phyloP scores from a whole-genome alignment of 2,888 invertebrate genomes.

The Aromia moschata region DNA sequence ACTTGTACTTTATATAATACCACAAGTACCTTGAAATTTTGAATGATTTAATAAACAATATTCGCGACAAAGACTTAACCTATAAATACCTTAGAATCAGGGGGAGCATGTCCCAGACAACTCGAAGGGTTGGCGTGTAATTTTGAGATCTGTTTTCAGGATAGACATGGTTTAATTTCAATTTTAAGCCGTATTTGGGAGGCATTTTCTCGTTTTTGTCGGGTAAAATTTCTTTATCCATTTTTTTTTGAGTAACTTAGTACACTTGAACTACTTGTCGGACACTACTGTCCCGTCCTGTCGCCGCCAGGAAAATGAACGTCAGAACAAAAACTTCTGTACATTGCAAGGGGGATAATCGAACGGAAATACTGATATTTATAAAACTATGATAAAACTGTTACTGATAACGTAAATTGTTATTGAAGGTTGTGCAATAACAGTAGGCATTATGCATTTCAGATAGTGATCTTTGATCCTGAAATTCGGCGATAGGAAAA shows the following conservation, averaged over 20 bases:
- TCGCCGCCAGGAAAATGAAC: no score
- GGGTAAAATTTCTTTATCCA: neutral
- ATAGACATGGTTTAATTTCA: slow-evolving; percentile 78
- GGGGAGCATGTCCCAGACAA: slow-evolving; percentile 76
- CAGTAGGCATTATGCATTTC: no score
- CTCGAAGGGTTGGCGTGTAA: slow-evolving; percentile 71
- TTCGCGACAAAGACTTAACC: slow-evolving; percentile 33
- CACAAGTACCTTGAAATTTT: slow-evolving; percentile 72
- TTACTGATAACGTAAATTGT: no score
- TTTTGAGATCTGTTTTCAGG: slow-evolving; percentile 77
- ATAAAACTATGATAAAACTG: no score
- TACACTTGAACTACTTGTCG: neutral
- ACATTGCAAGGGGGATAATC: no score
- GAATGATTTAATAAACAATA: slow-evolving; percentile 3
- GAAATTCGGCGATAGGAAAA: no score
- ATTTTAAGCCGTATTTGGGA: slow-evolving; percentile 76
- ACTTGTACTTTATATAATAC: slow-evolving; percentile 72
- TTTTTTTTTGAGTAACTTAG: neutral
- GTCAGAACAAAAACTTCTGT: no score
- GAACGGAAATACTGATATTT: no score
- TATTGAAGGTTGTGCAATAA: no score
- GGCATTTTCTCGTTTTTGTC: neutral
- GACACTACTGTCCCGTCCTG: neutral
- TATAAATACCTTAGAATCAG: slow-evolving; percentile 73
- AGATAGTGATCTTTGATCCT: no score